Evolutionary conservation across 2,113 vertebrate genomes (phyloP).

Genomic region (Ophthalmolycus amberensis): DNA sequence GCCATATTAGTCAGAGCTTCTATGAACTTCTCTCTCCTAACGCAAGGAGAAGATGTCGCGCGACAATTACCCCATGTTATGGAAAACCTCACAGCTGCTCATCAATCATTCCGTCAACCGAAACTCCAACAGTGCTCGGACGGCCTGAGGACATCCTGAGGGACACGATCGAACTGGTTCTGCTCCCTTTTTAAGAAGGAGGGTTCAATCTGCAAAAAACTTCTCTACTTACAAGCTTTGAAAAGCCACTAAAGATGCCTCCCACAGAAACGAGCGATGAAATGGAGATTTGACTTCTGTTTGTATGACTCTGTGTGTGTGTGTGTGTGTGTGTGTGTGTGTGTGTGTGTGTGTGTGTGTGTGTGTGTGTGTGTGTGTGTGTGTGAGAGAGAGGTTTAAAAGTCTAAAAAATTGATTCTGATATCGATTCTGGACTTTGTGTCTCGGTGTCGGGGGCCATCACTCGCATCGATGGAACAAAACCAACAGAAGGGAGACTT

Average conservation of each 20-base stretch:
- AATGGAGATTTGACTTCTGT: neutral
- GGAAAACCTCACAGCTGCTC: neutral
- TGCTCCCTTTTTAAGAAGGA: neutral
- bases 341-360: neutral
- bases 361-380: neutral
- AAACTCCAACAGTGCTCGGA: neutral
- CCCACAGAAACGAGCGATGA: slow-evolving; percentile 10
- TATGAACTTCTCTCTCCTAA: neutral
- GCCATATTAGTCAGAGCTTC: neutral
- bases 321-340: too few relatives aligned
- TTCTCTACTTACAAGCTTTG: slow-evolving; percentile 58
- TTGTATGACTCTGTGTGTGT: neutral
- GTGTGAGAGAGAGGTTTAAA: neutral
- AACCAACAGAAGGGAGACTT: slow-evolving; percentile 23
- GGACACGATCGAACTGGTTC: slow-evolving; percentile 35
- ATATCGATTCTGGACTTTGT: slow-evolving; percentile 17
- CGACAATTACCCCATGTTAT: neutral
- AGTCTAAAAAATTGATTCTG: slow-evolving; percentile 8
- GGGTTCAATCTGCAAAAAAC: slow-evolving; percentile 31
- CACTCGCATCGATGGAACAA: slow-evolving; percentile 17
- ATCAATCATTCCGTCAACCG: neutral
- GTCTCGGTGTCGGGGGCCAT: slow-evolving; percentile 9
- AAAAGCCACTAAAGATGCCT: slow-evolving; percentile 35
- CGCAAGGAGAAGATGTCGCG: neutral
- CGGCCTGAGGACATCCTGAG: slow-evolving; percentile 21